A percentile compares a stretch with the other conserved stretches of the same genome.
phyloP scores from a whole-genome alignment of 2,888 invertebrate species.

The Tribolium freemani region DNA sequence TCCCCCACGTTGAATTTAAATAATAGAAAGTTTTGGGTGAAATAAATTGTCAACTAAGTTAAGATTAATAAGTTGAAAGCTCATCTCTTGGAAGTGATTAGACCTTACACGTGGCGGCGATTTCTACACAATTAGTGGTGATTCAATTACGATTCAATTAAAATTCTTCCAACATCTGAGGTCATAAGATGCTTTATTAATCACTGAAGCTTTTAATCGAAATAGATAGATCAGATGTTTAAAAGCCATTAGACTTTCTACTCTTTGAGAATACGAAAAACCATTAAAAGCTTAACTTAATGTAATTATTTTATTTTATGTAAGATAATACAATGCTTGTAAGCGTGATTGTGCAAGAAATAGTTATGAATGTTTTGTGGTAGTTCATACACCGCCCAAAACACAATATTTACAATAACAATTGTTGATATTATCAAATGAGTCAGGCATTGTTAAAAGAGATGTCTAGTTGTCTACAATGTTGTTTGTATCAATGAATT shows the following conservation, averaged over 20 bases:
- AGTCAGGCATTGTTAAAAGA: too few species aligned
- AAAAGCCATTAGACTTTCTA: background rate
- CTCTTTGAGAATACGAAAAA: background rate
- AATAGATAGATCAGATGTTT: background rate
- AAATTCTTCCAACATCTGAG: background rate
- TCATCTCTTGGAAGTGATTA: background rate
- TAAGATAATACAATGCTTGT: too few species aligned
- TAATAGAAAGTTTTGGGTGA: conserved; percentile 17
- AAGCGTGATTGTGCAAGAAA: too few species aligned
- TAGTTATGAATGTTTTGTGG: too few species aligned
- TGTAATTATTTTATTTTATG: too few species aligned
- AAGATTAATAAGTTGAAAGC: conserved; percentile 8
- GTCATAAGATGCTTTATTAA: background rate
- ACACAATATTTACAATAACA: too few species aligned
- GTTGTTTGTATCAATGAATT: too few species aligned
- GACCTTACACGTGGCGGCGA: background rate
- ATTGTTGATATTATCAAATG: too few species aligned
- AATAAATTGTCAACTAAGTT: conserved; percentile 15
- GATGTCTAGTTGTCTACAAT: too few species aligned
- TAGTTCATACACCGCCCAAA: too few species aligned
- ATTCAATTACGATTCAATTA: conserved; percentile 15
- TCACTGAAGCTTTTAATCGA: background rate
- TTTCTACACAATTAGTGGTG: conserved; percentile 16
- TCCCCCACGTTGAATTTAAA: background rate
- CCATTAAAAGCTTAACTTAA: too few species aligned